Base-by-base conservation (phyloP, 2,113 vertebrate species). In the Hippocampus barbouri region DNA sequence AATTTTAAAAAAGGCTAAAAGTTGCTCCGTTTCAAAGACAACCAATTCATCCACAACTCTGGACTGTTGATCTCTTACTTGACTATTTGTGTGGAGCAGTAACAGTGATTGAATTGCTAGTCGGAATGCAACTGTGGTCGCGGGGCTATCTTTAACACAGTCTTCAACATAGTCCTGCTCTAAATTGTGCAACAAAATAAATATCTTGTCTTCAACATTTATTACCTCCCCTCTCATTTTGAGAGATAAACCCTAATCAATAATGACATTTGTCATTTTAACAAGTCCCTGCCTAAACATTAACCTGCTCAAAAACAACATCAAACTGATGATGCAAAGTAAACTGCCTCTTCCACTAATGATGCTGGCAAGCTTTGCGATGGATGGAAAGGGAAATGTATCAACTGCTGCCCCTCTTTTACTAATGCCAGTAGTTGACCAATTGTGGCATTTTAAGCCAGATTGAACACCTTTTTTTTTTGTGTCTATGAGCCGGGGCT, bases 211-310 rank as follows among this genome's bases (percentile, higher is more conserved):
- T 72, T 38, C 45, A 59, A 68, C 15, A 41, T 70, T 40, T 18
- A n/a, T 61, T 25, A 8, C 23, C 56, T 70, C 51, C 27, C 16
- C 38, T 30, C 59, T 8, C 23, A 66, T 20, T 59, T 20, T 65
- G 61, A 25, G 69, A 73, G 64, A 66, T 34, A 72, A 66, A 77
- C 38, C 18, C 23, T 8, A 62, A 53, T 71, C 69, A 79, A 77
- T 69, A 75, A 61, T 21, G 11, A 25, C 65, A 71, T 65, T 65
- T 65, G 30, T 23, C 2, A 21, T 53, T 59, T 75, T 56, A 49
- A 83, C 84, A 81, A 81, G 16, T 62, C 38, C 45, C 60, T 45
- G 34, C 59, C 41, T 72, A 72, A 82, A 78, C 15, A 8, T 79
- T 81, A 72, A 82, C 74, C 20, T 68, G 69, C 49, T 38, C 51